phyloP scores from a whole-genome alignment of 2,113 vertebrate genomes.

The Glaucidium brasilianum region DNA sequence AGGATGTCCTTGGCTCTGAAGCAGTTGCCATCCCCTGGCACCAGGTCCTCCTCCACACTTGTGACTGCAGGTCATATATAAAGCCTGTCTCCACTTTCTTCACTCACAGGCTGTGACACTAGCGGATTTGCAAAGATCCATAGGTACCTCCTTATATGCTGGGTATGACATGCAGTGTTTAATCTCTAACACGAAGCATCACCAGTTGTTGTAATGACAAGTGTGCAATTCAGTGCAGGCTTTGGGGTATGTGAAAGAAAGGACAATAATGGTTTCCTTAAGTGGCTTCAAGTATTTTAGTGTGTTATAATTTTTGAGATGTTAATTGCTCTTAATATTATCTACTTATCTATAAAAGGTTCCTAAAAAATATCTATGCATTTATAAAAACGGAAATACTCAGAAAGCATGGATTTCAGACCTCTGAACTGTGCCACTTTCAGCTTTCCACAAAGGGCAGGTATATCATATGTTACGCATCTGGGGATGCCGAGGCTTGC shows the following conservation, averaged over 20 bases:
- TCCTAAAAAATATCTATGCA: neutral
- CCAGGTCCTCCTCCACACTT: neutral
- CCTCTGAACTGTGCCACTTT: neutral
- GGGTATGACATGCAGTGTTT: neutral
- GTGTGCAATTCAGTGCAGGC: neutral
- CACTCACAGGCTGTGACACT: neutral
- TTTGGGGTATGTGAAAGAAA: neutral
- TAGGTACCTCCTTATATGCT: neutral
- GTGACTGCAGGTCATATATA: neutral
- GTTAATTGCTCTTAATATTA: constrained; percentile 13
- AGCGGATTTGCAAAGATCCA: neutral
- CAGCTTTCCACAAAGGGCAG: neutral
- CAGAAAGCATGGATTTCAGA: neutral
- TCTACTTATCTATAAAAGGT: neutral
- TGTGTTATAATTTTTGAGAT: neutral
- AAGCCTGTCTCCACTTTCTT: neutral
- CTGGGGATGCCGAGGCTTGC: neutral
- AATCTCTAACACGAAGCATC: neutral
- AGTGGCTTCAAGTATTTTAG: neutral
- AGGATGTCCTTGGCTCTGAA: too few species aligned
- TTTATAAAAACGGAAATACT: neutral
- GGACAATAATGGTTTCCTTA: neutral
- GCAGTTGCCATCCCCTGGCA: neutral
- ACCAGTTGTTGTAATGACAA: neutral
- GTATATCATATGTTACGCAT: neutral